These are phyloP conservation scores for Phalloptychus januarius DNA, from an alignment of 2,797 vertebrate genomes.

Conservation along the genomic window DNA sequence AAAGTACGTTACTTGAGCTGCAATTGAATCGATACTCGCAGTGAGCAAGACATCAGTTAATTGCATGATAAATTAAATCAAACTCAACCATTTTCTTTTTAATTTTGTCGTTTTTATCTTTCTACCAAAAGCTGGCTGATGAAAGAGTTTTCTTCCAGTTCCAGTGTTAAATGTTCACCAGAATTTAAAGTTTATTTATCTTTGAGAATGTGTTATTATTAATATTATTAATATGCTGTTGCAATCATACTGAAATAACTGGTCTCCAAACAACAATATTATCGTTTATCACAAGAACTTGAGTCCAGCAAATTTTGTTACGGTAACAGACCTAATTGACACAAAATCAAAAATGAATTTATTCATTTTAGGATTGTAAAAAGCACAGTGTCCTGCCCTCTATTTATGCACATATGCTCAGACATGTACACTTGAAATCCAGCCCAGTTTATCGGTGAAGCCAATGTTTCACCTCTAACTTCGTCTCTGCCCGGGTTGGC, in stretches of 20 bases:
- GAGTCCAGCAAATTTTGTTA: too few relatives aligned
- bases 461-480: constrained; percentile 56
- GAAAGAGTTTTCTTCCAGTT: too few relatives aligned
- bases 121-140: too few relatives aligned
- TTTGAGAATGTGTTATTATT: too few relatives aligned
- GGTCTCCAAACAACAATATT: too few relatives aligned
- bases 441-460: constrained; percentile 63
- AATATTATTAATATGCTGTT: too few relatives aligned
- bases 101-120: neutral
- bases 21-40: neutral
- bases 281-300: too few relatives aligned
- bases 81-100: neutral
- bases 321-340: neutral
- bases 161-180: too few relatives aligned
- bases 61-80: neutral
- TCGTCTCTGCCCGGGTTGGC: constrained; percentile 27
- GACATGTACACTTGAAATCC: constrained; percentile 42
- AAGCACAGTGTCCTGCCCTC: constrained; percentile 15
- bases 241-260: too few relatives aligned
- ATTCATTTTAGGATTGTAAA: neutral
- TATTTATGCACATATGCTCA: constrained; percentile 44
- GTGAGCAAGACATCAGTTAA: too few relatives aligned
- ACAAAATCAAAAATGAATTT: neutral
- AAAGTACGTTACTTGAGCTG: neutral
- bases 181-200: too few relatives aligned